Evolutionary conservation across 92 coral and sea anemone species (phyloP).

Genomic region (Metridium senile): DNA sequence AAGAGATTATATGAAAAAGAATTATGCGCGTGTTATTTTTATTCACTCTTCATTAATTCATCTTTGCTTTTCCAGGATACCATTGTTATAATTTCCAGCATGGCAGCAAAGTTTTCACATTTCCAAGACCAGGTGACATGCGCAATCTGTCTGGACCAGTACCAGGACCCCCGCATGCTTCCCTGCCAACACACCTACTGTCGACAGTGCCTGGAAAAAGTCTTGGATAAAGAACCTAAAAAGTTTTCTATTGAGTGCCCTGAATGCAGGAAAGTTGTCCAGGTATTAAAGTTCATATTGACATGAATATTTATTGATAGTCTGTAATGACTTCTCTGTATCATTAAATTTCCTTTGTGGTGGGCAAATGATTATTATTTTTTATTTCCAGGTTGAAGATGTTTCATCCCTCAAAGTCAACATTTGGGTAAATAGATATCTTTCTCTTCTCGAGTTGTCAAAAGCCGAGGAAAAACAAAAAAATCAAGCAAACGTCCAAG

Average conservation of each 20-base stretch:
- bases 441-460: background rate
- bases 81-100: too few species aligned
- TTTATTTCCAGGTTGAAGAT: background rate
- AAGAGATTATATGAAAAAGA: too few species aligned
- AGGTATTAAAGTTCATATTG: background rate
- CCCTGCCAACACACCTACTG: background rate
- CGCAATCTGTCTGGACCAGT: too few species aligned
- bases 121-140: background rate
- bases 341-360: background rate
- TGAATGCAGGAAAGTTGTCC: too few species aligned
- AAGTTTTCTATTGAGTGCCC: too few species aligned
- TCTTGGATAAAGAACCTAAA: background rate
- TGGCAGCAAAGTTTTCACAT: background rate
- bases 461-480: too few species aligned
- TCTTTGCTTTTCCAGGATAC: too few species aligned
- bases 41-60: too few species aligned
- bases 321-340: background rate
- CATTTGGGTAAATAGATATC: background rate
- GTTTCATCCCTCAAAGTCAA: background rate
- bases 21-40: too few species aligned
- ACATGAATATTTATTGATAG: background rate
- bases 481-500: background rate
- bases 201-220: background rate
- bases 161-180: background rate
- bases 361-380: background rate